phyloP scores from a whole-genome alignment of 2,888 invertebrate genomes.

The Macrophya annulata region DNA sequence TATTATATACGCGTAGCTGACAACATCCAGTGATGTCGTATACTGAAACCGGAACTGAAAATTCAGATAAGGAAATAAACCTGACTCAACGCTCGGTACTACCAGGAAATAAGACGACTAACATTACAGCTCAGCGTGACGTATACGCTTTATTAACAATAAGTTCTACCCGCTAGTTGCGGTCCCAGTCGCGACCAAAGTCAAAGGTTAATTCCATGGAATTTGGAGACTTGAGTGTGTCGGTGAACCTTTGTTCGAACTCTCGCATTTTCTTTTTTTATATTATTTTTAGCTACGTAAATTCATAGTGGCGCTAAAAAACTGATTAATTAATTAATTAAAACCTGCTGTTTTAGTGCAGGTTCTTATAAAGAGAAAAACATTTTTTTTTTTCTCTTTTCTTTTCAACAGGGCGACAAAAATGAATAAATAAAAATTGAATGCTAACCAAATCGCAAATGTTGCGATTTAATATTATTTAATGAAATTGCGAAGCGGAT shows the following conservation, averaged over 20 bases:
- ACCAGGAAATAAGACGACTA: slow-evolving; percentile 4
- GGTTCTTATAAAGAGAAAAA: too few species aligned
- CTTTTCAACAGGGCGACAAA: neutral
- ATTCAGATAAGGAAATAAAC: slow-evolving; percentile 33
- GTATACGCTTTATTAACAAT: slow-evolving; percentile 7
- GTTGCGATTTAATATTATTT: neutral
- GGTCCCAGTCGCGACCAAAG: neutral
- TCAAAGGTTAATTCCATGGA: slow-evolving; percentile 44
- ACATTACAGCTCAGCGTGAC: neutral
- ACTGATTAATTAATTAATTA: neutral
- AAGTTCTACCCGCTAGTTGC: slow-evolving; percentile 14
- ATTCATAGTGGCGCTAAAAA: neutral
- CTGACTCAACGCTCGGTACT: slow-evolving; percentile 16
- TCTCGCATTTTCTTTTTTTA: neutral
- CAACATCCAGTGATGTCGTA: neutral
- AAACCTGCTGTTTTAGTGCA: neutral
- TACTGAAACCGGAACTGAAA: slow-evolving; percentile 27
- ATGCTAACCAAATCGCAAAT: neutral
- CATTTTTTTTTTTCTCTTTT: too few species aligned
- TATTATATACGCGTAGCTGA: neutral
- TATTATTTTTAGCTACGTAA: neutral
- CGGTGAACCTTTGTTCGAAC: slow-evolving; percentile 39
- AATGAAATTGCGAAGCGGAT: slow-evolving; percentile 14
- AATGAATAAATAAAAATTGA: neutral
- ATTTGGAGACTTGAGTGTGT: slow-evolving; percentile 20